Conservation (phyloP, 1,140 invertebrate species). For the Chionoecetes opilio region DNA sequence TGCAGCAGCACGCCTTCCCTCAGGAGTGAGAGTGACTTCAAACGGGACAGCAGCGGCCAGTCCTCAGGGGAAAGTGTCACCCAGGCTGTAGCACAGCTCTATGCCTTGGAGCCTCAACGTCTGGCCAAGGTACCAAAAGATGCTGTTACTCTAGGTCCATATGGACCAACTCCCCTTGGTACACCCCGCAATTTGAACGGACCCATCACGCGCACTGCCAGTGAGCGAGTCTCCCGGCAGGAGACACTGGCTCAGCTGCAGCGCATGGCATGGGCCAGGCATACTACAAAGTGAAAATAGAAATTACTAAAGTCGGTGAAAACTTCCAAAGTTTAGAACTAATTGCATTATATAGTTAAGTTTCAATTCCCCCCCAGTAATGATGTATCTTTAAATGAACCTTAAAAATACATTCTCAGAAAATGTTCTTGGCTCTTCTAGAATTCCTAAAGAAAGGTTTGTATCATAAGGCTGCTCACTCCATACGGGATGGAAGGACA, state of each 20-base stretch:
- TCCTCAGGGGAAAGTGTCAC: slow-evolving; percentile 80
- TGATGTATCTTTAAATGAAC: neutral
- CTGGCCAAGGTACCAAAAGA: slow-evolving; percentile 81
- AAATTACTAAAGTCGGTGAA: neutral
- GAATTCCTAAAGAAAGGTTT: neutral
- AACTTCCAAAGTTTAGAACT: slow-evolving; percentile 44
- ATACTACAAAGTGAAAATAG: slow-evolving; percentile 90
- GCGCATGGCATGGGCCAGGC: slow-evolving; percentile 91
- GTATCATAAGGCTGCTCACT: slow-evolving; percentile 22
- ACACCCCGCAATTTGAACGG: slow-evolving; percentile 83
- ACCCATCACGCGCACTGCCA: slow-evolving; percentile 91
- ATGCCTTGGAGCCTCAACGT: slow-evolving; percentile 83
- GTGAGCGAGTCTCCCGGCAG: slow-evolving; percentile 92
- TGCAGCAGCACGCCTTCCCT: slow-evolving; percentile 81
- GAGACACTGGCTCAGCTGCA: slow-evolving; percentile 93
- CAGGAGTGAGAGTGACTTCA: slow-evolving; percentile 75
- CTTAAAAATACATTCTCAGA: neutral
- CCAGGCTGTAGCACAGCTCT: slow-evolving; percentile 84
- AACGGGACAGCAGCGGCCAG: slow-evolving; percentile 80
- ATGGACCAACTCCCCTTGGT: slow-evolving; percentile 75
- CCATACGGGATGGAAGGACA: slow-evolving; percentile 35
- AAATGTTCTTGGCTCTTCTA: neutral
- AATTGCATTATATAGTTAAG: slow-evolving; percentile 22
- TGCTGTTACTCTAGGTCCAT: slow-evolving; percentile 74
- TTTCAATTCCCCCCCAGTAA: neutral